Evolutionary conservation across 2,888 invertebrate species (phyloP).

Genomic region (Synanthedon andrenaeformis): DNA sequence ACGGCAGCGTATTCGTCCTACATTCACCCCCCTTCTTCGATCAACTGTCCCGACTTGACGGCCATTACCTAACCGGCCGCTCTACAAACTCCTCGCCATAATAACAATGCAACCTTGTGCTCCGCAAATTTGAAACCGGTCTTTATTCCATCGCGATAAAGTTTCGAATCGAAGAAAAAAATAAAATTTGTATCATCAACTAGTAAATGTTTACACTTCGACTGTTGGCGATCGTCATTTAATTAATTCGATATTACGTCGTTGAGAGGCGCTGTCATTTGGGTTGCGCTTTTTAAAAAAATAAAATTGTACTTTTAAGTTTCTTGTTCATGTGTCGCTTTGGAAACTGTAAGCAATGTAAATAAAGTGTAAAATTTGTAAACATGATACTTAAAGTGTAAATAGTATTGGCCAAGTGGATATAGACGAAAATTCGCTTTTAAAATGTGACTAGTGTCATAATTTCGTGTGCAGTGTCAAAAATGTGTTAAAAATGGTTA

Average conservation of each 20-base stretch:
- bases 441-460: neutral
- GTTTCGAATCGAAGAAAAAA: slow-evolving; percentile 26
- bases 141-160: slow-evolving; percentile 27
- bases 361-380: neutral
- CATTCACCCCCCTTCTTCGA: slow-evolving; percentile 63
- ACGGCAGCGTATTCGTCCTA: slow-evolving; percentile 42
- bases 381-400: neutral
- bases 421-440: neutral
- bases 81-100: slow-evolving; percentile 41
- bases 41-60: slow-evolving; percentile 51
- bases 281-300: slow-evolving; percentile 11
- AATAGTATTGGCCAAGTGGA: neutral
- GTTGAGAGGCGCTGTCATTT: slow-evolving; percentile 41
- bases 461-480: neutral
- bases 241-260: slow-evolving; percentile 63
- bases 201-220: slow-evolving; percentile 44
- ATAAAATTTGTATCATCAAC: slow-evolving; percentile 39
- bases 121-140: slow-evolving; percentile 7
- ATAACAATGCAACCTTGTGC: slow-evolving; percentile 14
- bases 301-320: too few relatives aligned
- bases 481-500: slow-evolving; percentile 11
- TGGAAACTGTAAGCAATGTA: neutral
- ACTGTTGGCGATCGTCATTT: slow-evolving; percentile 50
- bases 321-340: neutral
- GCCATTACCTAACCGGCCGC: slow-evolving; percentile 62